Evolutionary conservation across 2,797 vertebrate species (phyloP), one percentile per base, ranked within the genome.

Genomic region (Chelmon rostratus): DNA sequence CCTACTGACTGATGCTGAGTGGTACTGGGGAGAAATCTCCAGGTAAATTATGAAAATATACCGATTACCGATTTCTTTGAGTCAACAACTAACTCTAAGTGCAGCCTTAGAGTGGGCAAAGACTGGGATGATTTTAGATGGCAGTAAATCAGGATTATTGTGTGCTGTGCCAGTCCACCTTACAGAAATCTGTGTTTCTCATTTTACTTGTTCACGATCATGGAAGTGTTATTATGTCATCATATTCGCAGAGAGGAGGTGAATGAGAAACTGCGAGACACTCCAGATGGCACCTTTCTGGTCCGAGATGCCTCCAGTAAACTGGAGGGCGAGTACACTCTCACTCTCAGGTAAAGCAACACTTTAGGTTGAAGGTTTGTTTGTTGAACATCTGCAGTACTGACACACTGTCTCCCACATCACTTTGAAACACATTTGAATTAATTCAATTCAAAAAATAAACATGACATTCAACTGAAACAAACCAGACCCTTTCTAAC

Each of bases 21-120:
- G 97, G 97, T 98, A 98, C 93, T 98, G 97, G 97, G 97, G 97
- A 2, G 97, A 98, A 89, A 97, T 98, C 70, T 98, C 97, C 62
- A 96, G 97, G 97, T 98, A 95, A 79, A 28, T n/a, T 11, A 33
- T 49, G 3, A 21, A 65, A 21, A 18, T 10, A 28, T 10, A 47
- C 46, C 53, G 3, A n/a, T 38, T 6, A 21, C 62, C 35, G 31
- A 46, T 52, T 21, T 9, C 1, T 61, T 47, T 42, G 11, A 18
- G 35, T 21, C 61, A 25, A 33, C 49, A n/a, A n/a, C 7, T 8
- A 2, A 10, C 5, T 3, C 63, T 50, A 52, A 13, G 9, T 15
- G 5, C 16, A 25, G 21, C 21, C 38, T 40, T n/a, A 40, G 0
- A 68, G 52, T 28, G 28, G 28, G 28, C 28, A 28, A 28, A 28